Evolutionary conservation across 2,888 invertebrate genomes (phyloP).

Genomic region (Cephus rjabovi): DNA sequence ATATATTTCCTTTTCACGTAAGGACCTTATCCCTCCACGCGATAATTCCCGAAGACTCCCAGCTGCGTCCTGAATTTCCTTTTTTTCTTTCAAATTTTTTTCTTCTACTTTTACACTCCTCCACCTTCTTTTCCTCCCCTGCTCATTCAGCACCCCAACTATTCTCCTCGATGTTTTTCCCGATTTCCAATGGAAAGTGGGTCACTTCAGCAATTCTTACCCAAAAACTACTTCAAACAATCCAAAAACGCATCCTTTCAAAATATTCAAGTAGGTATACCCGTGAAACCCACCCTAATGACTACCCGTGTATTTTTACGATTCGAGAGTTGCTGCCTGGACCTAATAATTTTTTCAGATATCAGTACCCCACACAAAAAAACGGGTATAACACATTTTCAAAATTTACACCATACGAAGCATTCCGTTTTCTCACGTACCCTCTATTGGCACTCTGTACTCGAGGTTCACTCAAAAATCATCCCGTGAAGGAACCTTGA

Average conservation of each 20-base stretch:
- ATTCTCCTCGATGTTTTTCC: neutral
- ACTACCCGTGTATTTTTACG: neutral
- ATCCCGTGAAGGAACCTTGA: neutral
- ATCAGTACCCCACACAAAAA: neutral
- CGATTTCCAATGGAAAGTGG: constrained; percentile 24
- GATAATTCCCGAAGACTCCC: constrained; percentile 1
- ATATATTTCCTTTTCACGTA: neutral
- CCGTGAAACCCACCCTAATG: neutral
- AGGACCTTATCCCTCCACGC: neutral
- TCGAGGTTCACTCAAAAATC: neutral
- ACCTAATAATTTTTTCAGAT: neutral
- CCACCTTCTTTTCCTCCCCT: constrained; percentile 9
- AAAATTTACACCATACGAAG: neutral
- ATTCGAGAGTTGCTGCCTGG: neutral
- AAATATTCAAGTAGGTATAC: neutral
- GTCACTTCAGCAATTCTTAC: constrained; percentile 21
- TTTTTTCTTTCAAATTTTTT: constrained; percentile 27
- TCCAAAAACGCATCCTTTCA: neutral
- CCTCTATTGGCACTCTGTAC: neutral
- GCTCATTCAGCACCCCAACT: constrained; percentile 16
- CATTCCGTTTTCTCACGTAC: neutral
- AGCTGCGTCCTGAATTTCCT: constrained; percentile 1
- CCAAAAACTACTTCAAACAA: neutral
- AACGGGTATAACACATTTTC: neutral
- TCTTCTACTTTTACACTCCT: constrained; percentile 30